Conservation (phyloP, 1,140 invertebrate genomes). For the Papilio machaon region DNA sequence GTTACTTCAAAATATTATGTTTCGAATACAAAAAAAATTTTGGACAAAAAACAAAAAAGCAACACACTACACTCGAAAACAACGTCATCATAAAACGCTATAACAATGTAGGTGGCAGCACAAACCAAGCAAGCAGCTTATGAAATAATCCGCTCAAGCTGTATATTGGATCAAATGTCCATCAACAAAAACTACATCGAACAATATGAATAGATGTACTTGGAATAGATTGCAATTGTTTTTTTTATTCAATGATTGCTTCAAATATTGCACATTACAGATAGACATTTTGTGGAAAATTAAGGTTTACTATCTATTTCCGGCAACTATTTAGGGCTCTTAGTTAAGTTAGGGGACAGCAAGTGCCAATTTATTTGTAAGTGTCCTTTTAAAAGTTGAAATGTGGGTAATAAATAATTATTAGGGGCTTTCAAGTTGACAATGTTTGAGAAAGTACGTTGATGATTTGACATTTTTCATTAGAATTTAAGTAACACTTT, state of each 20-base stretch:
- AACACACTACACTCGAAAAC: constrained; percentile 9
- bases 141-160: background rate
- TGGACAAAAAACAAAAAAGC: constrained; percentile 2
- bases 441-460: no score
- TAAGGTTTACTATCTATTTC: no score
- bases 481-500: background rate
- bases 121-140: constrained; percentile 14
- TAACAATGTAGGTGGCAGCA: background rate
- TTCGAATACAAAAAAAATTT: background rate
- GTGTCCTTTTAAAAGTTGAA: no score
- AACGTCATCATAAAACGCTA: constrained; percentile 9
- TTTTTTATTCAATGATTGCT: background rate
- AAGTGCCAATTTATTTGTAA: no score
- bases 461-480: no score
- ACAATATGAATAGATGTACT: background rate
- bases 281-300: no score
- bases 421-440: background rate
- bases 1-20: background rate
- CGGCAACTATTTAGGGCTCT: no score
- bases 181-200: constrained; percentile 15
- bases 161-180: background rate
- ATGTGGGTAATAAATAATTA: no score
- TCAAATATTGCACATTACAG: background rate
- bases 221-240: background rate
- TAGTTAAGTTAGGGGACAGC: no score